These are phyloP conservation scores for Myotis findleyi DNA, from an alignment of 2,797 vertebrate genomes.

Conservation along the genomic window DNA sequence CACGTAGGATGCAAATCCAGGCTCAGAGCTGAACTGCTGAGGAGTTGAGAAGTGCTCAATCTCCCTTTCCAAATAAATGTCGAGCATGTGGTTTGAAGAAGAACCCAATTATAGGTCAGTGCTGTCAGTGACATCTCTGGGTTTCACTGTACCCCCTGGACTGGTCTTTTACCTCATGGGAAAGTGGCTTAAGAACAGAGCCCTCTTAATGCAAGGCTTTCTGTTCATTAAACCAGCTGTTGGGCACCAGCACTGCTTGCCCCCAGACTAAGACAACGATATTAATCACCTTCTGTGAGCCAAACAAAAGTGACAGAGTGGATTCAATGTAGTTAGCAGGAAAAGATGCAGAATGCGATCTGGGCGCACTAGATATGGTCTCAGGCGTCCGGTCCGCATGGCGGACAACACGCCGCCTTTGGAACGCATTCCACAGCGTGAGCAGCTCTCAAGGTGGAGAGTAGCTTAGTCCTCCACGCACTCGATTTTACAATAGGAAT, in stretches of 20 bases:
- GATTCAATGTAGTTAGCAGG: background rate
- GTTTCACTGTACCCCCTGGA: background rate
- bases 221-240: constrained; percentile 28
- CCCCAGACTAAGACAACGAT: constrained; percentile 7
- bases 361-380: constrained; percentile 21
- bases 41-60: background rate
- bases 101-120: background rate
- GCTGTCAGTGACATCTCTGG: background rate
- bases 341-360: background rate
- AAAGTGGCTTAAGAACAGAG: background rate
- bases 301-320: constrained; percentile 37
- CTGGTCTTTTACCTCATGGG: background rate
- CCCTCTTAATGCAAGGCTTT: background rate
- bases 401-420: background rate
- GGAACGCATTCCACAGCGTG: constrained; percentile 12
- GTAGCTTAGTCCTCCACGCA: constrained; percentile 16
- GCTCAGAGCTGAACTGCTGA: background rate
- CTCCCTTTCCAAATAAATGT: constrained; percentile 14
- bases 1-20: background rate
- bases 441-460: constrained; percentile 21
- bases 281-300: constrained; percentile 25
- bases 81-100: background rate
- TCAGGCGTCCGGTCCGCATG: background rate
- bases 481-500: constrained; percentile 71
- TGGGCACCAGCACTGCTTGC: background rate